Base-by-base conservation (phyloP, 2,888 invertebrate genomes). In the Lasiommata megera region DNA sequence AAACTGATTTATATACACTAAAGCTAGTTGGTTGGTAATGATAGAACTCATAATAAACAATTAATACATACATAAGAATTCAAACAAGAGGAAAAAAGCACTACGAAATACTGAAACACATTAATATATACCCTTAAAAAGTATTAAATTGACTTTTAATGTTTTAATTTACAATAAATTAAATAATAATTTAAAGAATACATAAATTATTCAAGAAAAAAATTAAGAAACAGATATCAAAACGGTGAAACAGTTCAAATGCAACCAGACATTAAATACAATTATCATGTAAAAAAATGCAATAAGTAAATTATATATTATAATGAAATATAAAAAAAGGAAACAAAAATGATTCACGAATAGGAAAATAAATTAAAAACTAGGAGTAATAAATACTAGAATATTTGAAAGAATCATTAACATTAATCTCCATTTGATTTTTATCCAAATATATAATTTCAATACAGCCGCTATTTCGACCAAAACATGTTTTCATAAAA, bases 1-100 rank as follows among this genome's bases (percentile, higher is more conserved):
- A 77, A 81, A 77, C 73, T 69, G 76, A 79, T 76, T 79, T 84
- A 87, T 88, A 79, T 88, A 88, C 86, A 88, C 73, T 80, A 80
- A 73, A 77, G 75, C 76, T 79, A 77, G 77, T 56, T 63, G 52
- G 56, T 57, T 68, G 67, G 69, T 71, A 69, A 70, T 62, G 60
- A 63, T 64, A 60, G 17, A 28, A 47, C 65, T 64, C 62, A 66
- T 62, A 67, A 5, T 23, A 23, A 3, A 58, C 60, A 54, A 60
- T 58, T 53, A 62, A 55, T 62, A 64, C 56, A 55, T 60, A 62
- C 55, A 55, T 60, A 63, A 62, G 50, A 60, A 55, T 31, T 18
- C 51, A 55, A 23, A 38, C 34, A 59, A 44, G 31, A 38, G 37
- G 29, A 43, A 47, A 48, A 56, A 56, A 56, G 47, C 31, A 56